These are phyloP conservation scores for Drosophila robusta DNA, from an alignment of 2,888 invertebrate species.

Conservation along the genomic window DNA sequence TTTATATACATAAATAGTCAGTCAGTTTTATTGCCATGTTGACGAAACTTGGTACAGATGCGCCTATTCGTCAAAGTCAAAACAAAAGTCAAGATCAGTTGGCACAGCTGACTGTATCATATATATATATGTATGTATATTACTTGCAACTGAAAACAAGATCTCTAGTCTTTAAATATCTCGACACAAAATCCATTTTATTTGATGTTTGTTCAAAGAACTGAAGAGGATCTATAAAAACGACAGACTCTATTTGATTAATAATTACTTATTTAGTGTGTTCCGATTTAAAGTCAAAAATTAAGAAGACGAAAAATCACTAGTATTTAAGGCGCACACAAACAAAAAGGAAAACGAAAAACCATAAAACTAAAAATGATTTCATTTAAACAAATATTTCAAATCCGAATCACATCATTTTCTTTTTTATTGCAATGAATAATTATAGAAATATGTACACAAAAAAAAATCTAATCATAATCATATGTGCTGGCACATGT, in stretches of 20 bases:
- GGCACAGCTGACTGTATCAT: slow-evolving; percentile 3
- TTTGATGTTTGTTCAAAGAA: background rate
- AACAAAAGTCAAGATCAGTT: background rate
- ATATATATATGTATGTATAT: background rate
- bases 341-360: background rate
- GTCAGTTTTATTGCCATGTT: background rate
- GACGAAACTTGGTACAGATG: slow-evolving; percentile 11
- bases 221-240: background rate
- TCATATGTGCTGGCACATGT: slow-evolving; percentile 15
- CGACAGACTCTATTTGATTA: background rate
- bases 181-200: no score
- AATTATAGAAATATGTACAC: slow-evolving; percentile 28
- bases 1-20: background rate
- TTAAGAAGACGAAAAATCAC: background rate
- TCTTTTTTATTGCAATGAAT: slow-evolving; percentile 19
- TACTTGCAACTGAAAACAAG: background rate
- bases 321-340: background rate
- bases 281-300: background rate
- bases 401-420: slow-evolving; percentile 8
- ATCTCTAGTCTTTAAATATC: background rate
- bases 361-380: background rate
- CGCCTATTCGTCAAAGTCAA: slow-evolving; percentile 2
- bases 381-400: slow-evolving; percentile 10
- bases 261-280: background rate
- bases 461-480: slow-evolving; percentile 13